These are phyloP conservation scores for Galaxea fascicularis DNA, from an alignment of 92 coral and sea anemone genomes.

Conservation along the genomic window DNA sequence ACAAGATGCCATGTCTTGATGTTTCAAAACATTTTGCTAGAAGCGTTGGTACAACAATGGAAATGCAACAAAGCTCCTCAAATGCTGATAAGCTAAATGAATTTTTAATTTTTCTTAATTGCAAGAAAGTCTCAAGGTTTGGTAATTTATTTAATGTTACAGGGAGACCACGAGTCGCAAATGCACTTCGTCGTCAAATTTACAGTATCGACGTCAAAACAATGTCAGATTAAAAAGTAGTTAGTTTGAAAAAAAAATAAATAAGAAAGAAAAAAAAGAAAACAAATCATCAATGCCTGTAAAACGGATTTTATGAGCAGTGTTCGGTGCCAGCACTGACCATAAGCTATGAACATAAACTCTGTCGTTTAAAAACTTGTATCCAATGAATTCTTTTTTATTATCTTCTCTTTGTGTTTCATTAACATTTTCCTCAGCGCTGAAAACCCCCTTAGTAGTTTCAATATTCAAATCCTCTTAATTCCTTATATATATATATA, in stretches of 20 bases:
- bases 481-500: no score
- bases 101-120: conserved; percentile 18
- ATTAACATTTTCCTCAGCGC: no score
- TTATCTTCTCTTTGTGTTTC: not conserved
- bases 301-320: not conserved
- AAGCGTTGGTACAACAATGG: conserved; percentile 19
- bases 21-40: conserved; percentile 12
- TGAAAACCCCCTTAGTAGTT: no score
- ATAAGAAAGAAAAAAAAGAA: not conserved
- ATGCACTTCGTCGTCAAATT: conserved; percentile 3
- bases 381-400: no score
- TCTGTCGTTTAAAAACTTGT: no score
- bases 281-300: not conserved
- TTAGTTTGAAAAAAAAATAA: not conserved
- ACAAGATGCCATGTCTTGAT: conserved; percentile 24
- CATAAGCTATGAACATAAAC: no score
- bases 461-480: no score
- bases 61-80: not conserved
- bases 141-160: conserved; percentile 2
- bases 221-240: not conserved
- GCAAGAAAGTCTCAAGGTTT: conserved; percentile 10
- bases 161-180: not conserved
- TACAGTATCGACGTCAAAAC: conserved; percentile 6
- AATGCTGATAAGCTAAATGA: conserved; percentile 11
- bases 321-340: no score